These are phyloP conservation scores for Tachyglossus aculeatus DNA, from an alignment of 2,797 vertebrate genomes.

Conservation along the genomic window DNA sequence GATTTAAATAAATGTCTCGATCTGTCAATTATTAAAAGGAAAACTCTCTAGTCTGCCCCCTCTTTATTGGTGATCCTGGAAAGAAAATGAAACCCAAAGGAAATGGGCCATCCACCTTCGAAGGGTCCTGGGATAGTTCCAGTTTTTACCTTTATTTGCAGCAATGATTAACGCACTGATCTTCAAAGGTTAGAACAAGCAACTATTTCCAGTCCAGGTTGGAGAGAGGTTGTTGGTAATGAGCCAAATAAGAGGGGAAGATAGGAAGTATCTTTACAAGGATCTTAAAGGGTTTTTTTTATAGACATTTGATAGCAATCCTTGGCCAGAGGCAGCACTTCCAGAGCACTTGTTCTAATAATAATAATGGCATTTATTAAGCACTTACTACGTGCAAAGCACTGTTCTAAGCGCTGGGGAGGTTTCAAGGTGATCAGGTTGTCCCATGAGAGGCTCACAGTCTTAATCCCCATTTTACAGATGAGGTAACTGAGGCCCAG, in stretches of 20 bases:
- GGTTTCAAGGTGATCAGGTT: too few species aligned
- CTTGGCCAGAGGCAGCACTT: not conserved
- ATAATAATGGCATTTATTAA: too few species aligned
- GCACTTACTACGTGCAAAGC: too few species aligned
- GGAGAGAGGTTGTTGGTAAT: too few species aligned
- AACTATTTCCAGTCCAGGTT: not conserved
- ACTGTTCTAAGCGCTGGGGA: too few species aligned
- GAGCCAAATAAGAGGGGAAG: not conserved
- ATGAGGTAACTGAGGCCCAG: too few species aligned
- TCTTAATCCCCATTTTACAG: too few species aligned
- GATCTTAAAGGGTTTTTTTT: not conserved
- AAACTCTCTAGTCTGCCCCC: not conserved
- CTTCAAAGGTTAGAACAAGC: not conserved
- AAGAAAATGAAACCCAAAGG: not conserved
- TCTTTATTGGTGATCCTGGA: not conserved
- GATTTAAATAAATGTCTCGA: not conserved
- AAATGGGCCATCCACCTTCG: not conserved
- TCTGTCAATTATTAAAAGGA: not conserved
- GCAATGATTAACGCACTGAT: not conserved
- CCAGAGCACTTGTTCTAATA: not conserved
- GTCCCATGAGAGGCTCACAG: too few species aligned
- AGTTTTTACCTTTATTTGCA: not conserved
- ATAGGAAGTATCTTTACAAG: accelerated
- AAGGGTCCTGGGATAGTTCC: not conserved
- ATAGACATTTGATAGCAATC: not conserved